Base-by-base conservation (phyloP, 2,888 invertebrate genomes). In the Leistus spinibarbis region DNA sequence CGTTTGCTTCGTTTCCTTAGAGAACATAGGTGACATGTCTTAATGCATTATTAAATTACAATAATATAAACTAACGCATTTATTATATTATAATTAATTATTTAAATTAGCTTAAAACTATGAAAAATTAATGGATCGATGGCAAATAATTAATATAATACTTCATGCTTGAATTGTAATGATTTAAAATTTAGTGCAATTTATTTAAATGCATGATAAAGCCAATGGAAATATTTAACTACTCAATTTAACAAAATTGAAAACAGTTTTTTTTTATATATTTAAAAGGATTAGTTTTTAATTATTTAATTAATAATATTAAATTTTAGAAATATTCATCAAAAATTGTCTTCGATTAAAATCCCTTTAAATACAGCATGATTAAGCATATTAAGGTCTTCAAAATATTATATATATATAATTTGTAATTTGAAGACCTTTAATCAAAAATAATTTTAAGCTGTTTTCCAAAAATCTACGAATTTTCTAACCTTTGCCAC, bases 401-500 rank as follows among this genome's bases (percentile, higher is more conserved):
- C 20, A 57, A 57, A 60, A 60, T 60, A 20, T 9, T 19, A 16
- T 19, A 57, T 1, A 1, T 57, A 57, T 57, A 2, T 19, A 57
- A 20, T 57, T 57, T 40, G 5, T 10, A 40, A 1, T 40, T 2
- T 40, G 13, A 40, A 40, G 40, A 40, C 40, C 7, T 40, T 13
- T 40, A 40, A 40, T 40, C 2, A 2, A 57, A 57, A 57, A 19
- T 57, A 1, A 57, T 57, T n/a, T 57, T 57, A 19, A 71, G 64
- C 63, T 72, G 56, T 65, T 72, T 72, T 72, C 66, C 57, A 66
- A 2, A 57, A 56, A 57, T 17, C 24, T 57, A 5, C n/a, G n/a
- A 53, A 78, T 76, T 79, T 79, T 80, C 82, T 82, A 81, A 84
- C 84, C 84, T 84, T 84, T 84, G 80, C 82, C 83, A 81, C 84